A percentile compares a stretch with the other conserved stretches of the same genome.
Evolutionary conservation across 2,797 vertebrate species (phyloP).

Genomic region (Acanthurus leucopareius): DNA sequence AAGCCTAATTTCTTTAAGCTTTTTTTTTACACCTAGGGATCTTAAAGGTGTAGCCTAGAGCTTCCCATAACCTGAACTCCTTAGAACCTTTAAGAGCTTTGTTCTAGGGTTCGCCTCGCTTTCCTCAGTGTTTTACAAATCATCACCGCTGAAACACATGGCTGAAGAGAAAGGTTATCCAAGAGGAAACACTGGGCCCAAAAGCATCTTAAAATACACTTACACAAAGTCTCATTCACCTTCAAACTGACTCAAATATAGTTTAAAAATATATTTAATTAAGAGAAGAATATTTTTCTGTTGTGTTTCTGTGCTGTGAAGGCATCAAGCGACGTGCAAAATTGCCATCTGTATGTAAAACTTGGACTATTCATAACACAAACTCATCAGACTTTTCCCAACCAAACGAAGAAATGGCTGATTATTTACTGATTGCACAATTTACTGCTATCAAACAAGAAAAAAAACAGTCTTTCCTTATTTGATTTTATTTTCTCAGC

Average conservation of each 20-base stretch:
- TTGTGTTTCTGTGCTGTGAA: no score
- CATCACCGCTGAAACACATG: not conserved
- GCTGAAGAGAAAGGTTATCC: not conserved
- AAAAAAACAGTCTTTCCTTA: not conserved
- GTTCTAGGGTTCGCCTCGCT: not conserved
- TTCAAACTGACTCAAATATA: not conserved
- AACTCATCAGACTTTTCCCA: not conserved
- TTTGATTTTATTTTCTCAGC: not conserved
- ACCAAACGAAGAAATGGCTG: not conserved
- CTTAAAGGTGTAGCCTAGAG: not conserved
- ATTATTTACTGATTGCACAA: constrained; percentile 43
- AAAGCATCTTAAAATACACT: not conserved
- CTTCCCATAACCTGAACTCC: not conserved
- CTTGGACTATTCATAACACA: constrained; percentile 1
- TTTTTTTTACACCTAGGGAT: not conserved
- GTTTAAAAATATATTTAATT: not conserved
- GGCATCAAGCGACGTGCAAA: not conserved
- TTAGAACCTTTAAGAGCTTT: not conserved
- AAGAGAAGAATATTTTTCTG: no score
- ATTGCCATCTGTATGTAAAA: not conserved
- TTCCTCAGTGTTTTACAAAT: not conserved
- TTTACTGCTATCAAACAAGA: constrained; percentile 14
- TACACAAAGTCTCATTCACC: not conserved
- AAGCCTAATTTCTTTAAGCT: not conserved
- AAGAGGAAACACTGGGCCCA: not conserved